A percentile compares a stretch with the other conserved stretches of the same genome.
These are phyloP conservation scores for Dipodomys stephensi DNA, from an alignment of 2,113 vertebrate genomes.

Conservation along the genomic window DNA sequence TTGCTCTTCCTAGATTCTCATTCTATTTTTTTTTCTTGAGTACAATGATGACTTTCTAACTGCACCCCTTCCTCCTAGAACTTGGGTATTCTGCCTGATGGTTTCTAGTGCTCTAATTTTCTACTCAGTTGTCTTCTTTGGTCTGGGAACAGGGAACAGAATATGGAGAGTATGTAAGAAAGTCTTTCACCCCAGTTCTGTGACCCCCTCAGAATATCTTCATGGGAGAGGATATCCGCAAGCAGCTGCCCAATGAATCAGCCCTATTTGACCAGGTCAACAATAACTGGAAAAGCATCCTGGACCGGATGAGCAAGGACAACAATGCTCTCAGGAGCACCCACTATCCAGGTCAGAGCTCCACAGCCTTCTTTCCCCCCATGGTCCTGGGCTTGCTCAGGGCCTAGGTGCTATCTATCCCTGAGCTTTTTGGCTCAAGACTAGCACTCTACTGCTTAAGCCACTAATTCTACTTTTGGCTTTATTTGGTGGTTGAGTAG, in stretches of 20 bases:
- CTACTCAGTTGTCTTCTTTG: background rate
- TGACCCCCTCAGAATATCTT: conserved; percentile 91
- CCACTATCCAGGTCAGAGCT: conserved; percentile 89
- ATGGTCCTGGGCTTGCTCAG: background rate
- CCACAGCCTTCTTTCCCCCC: rapidly evolving
- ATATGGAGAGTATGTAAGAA: background rate
- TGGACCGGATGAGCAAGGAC: conserved; percentile 87
- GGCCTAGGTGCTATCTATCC: too few species aligned
- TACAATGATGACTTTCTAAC: background rate
- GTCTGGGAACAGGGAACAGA: background rate
- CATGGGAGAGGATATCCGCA: conserved; percentile 92
- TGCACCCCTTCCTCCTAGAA: background rate
- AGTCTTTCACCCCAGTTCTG: background rate
- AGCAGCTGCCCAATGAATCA: conserved; percentile 91
- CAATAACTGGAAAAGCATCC: conserved; percentile 90
- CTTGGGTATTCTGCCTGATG: background rate
- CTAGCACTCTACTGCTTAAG: too few species aligned
- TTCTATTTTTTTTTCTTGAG: background rate
- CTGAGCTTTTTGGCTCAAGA: too few species aligned
- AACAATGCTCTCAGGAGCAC: conserved; percentile 91
- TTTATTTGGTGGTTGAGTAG: too few species aligned
- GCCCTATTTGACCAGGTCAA: conserved; percentile 90
- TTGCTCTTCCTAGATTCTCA: background rate
- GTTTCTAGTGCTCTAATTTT: background rate
- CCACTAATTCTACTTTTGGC: too few species aligned